Evolutionary conservation across 2,113 vertebrate species (phyloP), one percentile per base, ranked within the genome.

Genomic region (Acinonyx jubatus): DNA sequence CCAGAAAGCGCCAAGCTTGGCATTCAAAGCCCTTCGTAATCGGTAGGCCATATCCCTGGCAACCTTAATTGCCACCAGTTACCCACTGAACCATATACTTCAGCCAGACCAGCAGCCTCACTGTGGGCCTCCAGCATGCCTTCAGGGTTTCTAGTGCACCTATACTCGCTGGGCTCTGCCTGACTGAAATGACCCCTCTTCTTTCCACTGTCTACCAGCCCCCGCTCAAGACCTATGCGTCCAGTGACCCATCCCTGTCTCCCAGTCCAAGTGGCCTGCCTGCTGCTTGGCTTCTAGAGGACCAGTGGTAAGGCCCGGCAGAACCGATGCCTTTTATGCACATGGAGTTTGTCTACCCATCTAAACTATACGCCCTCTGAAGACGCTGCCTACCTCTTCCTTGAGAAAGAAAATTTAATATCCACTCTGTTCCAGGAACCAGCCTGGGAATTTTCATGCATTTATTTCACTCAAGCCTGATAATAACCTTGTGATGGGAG

Each of bases 61-160:
- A 52, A 31, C 48, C 21, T 89, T 38, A 48, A 57, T n/a, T 48
- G 63, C 69, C 52, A 79, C 41, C 83, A 38, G 57, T 12, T 48
- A 63, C 41, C 31, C 38, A 29, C n/a, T 7, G 33, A 89, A 29
- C 21, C 7, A 27, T 21, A 21, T 4, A 31, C 55, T 90, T 74
- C 71, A 48, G 6, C 31, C 50, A 86, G 23, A 66, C 4, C 16
- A 33, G 86, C 29, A 0, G 1, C 69, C 74, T 55, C 52, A 9
- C 21, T 1, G 5, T 33, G 25, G 25, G 29, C 73, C 74, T 73
- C 92, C 4, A 8, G 61, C 19, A 5, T 10, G 9, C 48, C 80
- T 55, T 63, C 38, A 1, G 5, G 3, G 21, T 12, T 55, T 36
- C 61, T 73, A n/a, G 0, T 1, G 6, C 41, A 11, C 12, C 5